Evolutionary conservation across 35 echinoderm and acorn worm species (phyloP), one percentile per base, ranked within the genome.

Genomic region (Apostichopus californicus): DNA sequence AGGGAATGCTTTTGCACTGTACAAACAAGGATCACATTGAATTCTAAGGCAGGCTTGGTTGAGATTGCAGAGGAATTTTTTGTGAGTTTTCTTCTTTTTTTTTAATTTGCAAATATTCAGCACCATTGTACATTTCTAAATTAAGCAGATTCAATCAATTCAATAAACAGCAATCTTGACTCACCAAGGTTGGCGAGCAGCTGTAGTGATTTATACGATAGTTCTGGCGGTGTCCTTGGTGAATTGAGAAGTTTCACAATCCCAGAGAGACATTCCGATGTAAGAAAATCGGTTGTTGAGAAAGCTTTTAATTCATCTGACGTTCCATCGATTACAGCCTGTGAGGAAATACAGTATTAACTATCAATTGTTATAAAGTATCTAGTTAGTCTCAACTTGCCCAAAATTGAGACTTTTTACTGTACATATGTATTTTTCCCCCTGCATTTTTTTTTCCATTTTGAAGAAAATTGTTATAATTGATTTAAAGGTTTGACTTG

Each of bases 211-310:
- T 55, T 83, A 55, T 83, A 56, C 17, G 80, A 46, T 18, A 83
- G 46, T 10, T 83, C 80, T 11, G 80, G 80, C 8, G 28, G 80
- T 17, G 80, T 83, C 55, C 34, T 83, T 13, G 80, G 80, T 53
- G 46, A 46, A 83, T 83, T 83, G 6, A 83, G 53, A 46, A 83
- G 80, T 55, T 56, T 56, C 3, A 83, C 46, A 55, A 83, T 17
- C 3, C 80, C 80, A 55, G 80, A 46, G 34, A 83, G 80, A 53
- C 80, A 83, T 12, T 83, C 80, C n/a, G 80, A 83, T 17, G 80
- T 53, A 55, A 83, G 25, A 55, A 83, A 83, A 6, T 83, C 34
- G 55, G 46, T 53, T 53, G 80, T 18, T 6, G 80, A 83, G 55
- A 83, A 34, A 55, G 80, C 24, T 53, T 25, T 55, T 4, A 53